A percentile compares a stretch with the other conserved stretches of the same genome.
phyloP scores from a whole-genome alignment of 2,797 vertebrate species.

The Etheostoma nigrum region DNA sequence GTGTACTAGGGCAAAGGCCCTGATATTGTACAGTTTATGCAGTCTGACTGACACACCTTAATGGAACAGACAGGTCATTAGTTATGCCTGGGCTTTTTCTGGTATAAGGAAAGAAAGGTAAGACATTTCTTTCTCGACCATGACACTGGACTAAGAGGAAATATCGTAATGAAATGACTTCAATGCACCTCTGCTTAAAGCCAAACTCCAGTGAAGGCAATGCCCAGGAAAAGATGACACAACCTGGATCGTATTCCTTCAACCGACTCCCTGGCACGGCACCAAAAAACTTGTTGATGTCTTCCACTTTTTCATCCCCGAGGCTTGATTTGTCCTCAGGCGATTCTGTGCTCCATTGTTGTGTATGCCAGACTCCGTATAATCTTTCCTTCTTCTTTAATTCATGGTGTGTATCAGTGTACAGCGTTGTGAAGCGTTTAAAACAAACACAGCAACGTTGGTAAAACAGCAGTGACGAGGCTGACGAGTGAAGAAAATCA shows the following conservation, averaged over 20 bases:
- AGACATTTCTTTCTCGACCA: neutral
- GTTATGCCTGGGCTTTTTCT: neutral
- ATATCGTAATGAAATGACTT: neutral
- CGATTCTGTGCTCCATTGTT: constrained; percentile 15
- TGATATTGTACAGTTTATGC: too few species aligned
- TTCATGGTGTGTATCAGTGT: constrained; percentile 1
- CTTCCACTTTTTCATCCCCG: neutral
- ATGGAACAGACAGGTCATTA: neutral
- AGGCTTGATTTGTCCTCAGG: neutral
- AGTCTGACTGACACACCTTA: neutral
- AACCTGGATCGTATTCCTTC: constrained; percentile 33
- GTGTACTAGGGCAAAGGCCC: neutral
- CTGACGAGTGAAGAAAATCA: too few species aligned
- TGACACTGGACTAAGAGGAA: neutral
- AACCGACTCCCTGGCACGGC: neutral
- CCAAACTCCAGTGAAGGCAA: neutral
- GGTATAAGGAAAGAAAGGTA: neutral
- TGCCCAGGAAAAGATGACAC: constrained; percentile 17
- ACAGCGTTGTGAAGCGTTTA: neutral
- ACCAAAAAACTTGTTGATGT: neutral
- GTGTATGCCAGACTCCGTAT: neutral
- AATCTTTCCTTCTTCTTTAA: constrained; percentile 25
- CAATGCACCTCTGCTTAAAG: neutral
- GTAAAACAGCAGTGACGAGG: neutral
- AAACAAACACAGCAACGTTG: constrained; percentile 18